These are phyloP conservation scores for Lanius ludovicianus DNA, from an alignment of 2,113 vertebrate species.

Conservation along the genomic window DNA sequence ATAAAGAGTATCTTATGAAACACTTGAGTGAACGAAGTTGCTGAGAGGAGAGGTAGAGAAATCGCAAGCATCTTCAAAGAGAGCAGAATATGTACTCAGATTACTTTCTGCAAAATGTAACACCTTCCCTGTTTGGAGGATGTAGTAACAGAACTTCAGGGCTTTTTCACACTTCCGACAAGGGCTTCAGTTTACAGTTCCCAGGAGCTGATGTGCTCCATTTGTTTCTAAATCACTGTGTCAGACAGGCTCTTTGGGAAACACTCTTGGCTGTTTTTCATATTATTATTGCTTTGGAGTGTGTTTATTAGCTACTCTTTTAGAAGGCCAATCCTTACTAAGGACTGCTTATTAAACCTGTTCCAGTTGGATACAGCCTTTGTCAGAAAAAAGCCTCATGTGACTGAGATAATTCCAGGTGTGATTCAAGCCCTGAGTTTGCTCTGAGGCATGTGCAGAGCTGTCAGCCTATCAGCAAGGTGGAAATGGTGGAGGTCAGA, in stretches of 20 bases:
- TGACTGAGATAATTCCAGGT: neutral
- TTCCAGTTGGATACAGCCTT: neutral
- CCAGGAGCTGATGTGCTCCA: neutral
- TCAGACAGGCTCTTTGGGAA: neutral
- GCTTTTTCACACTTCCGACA: neutral
- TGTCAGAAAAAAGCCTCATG: neutral
- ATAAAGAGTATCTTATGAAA: neutral
- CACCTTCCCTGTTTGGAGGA: neutral
- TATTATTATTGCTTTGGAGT: neutral
- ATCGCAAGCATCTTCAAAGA: neutral
- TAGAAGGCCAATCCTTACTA: neutral
- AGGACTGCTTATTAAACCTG: neutral
- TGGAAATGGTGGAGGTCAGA: neutral
- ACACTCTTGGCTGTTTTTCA: neutral
- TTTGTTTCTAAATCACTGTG: neutral
- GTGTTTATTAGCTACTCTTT: neutral
- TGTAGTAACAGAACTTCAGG: neutral
- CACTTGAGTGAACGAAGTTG: neutral
- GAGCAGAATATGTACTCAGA: neutral
- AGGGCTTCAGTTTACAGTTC: neutral
- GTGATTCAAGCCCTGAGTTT: neutral
- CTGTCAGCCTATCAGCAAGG: neutral
- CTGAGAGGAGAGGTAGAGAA: neutral
- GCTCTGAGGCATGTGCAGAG: neutral
- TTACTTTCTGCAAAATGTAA: neutral